These are phyloP conservation scores for Balaeniceps rex DNA, from an alignment of 2,113 vertebrate species.

Conservation along the genomic window DNA sequence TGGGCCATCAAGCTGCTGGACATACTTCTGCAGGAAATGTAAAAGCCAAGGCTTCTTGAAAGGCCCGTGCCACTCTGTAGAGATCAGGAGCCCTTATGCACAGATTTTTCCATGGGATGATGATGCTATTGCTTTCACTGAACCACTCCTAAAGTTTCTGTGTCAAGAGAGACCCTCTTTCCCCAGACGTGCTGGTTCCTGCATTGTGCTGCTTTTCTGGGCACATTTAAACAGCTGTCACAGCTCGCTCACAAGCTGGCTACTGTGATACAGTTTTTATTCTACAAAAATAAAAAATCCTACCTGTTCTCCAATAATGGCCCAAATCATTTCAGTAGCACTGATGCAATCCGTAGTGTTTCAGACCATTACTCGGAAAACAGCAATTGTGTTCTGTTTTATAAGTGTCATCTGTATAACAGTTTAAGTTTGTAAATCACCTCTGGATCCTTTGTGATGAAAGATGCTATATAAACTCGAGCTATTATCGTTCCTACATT, in stretches of 20 bases:
- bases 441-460: constrained; percentile 33
- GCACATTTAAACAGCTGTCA: not conserved
- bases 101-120: not conserved
- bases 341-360: constrained; percentile 12
- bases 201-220: not conserved
- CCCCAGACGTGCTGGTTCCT: not conserved
- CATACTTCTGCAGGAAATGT: not conserved
- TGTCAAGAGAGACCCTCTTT: not conserved
- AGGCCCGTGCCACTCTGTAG: accelerated
- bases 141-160: not conserved
- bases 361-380: constrained; percentile 35
- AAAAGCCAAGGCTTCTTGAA: not conserved
- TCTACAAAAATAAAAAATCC: constrained; percentile 22
- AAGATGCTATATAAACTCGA: constrained; percentile 17
- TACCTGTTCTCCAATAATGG: constrained; percentile 11
- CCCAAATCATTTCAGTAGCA: not conserved
- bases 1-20: not conserved
- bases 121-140: not conserved
- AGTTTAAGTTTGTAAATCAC: constrained; percentile 61
- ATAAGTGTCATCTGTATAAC: constrained; percentile 25
- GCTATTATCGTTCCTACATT: constrained; percentile 43
- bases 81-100: not conserved
- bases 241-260: not conserved
- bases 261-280: not conserved
- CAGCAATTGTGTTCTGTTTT: constrained; percentile 35